Percentiles rank a stretch among this genome's conserved stretches.
These are phyloP conservation scores for Aradophagus sp. DNA, from an alignment of 1,140 invertebrate species.

Conservation along the genomic window DNA sequence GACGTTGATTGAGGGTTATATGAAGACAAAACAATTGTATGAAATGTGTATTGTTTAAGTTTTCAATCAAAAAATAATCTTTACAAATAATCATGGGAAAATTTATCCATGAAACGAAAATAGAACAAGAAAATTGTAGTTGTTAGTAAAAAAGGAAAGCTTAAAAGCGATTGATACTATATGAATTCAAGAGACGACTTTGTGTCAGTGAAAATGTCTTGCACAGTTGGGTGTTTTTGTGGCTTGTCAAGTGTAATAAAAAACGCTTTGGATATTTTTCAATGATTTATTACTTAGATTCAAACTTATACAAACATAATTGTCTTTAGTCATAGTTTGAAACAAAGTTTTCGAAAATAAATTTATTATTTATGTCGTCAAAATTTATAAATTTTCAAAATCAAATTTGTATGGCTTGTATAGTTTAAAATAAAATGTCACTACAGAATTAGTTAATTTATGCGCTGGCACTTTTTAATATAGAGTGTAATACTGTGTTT, in stretches of 20 bases:
- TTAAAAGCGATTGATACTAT: constrained; percentile 5
- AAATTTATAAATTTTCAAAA: constrained; percentile 21
- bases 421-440: no score
- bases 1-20: constrained; percentile 55
- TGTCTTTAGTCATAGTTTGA: constrained; percentile 35
- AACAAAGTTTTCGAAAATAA: constrained; percentile 36
- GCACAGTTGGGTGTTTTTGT: constrained; percentile 26
- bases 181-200: constrained; percentile 6
- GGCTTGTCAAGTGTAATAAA: constrained; percentile 32
- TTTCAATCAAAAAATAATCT: constrained; percentile 1
- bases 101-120: not conserved
- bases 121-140: not conserved
- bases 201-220: constrained; percentile 41
- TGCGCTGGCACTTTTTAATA: constrained; percentile 19
- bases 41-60: constrained; percentile 1
- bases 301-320: constrained; percentile 47
- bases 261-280: constrained; percentile 36
- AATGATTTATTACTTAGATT: constrained; percentile 45
- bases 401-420: constrained; percentile 19
- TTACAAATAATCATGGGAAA: not conserved
- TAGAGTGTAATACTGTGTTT: constrained; percentile 29
- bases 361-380: constrained; percentile 23
- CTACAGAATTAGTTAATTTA: constrained; percentile 20
- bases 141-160: not conserved
- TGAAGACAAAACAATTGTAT: constrained; percentile 28